A percentile compares a stretch with the other conserved stretches of the same genome.
Evolutionary conservation across 1,140 invertebrate species (phyloP).

Genomic region (Acromyrmex charruanus): DNA sequence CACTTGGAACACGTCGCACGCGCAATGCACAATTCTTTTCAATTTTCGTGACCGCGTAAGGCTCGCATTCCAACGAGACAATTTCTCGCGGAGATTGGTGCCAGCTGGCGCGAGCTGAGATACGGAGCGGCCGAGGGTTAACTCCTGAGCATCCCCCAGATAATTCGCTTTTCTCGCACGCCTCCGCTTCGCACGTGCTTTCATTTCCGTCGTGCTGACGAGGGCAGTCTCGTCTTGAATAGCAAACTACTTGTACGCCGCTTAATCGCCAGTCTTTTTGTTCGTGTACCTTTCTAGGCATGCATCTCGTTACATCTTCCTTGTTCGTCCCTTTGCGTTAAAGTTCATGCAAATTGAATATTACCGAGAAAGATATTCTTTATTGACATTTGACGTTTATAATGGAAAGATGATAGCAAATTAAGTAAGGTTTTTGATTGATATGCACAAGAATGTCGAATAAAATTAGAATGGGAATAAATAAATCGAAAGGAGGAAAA

Average conservation of each 20-base stretch:
- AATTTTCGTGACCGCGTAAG: constrained; percentile 65
- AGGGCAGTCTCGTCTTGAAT: constrained; percentile 65
- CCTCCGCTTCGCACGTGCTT: constrained; percentile 57
- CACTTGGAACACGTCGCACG: constrained; percentile 58
- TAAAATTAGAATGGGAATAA: neutral
- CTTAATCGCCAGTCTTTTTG: constrained; percentile 70
- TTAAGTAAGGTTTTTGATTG: neutral
- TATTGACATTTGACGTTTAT: constrained; percentile 5
- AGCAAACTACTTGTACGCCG: constrained; percentile 66
- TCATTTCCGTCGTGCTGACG: constrained; percentile 66
- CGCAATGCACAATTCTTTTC: constrained; percentile 63
- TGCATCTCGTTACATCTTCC: neutral
- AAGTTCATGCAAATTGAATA: constrained; percentile 27
- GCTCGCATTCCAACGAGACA: constrained; percentile 71
- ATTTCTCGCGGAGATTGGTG: constrained; percentile 66
- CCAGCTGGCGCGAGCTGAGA: neutral
- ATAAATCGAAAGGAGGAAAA: neutral
- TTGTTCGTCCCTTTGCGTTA: neutral
- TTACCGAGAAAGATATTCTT: neutral
- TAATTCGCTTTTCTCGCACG: constrained; percentile 70
- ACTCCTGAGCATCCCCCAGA: constrained; percentile 57
- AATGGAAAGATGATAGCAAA: neutral
- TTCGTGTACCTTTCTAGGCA: constrained; percentile 21
- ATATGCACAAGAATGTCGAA: neutral
- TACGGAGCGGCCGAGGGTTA: constrained; percentile 39